Conservation (phyloP, 2,113 vertebrate species). For the Sminthopsis crassicaudata region DNA sequence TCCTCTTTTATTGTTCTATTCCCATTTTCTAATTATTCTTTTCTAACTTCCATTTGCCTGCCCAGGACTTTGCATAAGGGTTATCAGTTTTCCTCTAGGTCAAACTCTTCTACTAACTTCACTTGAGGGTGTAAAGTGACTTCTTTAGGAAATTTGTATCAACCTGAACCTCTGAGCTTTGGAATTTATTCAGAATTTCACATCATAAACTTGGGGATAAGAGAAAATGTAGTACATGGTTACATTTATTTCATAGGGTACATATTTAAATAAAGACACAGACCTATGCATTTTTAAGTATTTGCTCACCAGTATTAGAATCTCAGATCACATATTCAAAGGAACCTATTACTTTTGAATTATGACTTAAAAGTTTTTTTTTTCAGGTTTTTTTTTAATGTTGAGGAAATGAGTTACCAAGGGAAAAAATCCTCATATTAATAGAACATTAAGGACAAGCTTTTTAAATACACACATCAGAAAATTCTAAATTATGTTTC, state of each 20-base stretch:
- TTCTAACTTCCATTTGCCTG: not conserved
- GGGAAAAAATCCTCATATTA: constrained; percentile 41
- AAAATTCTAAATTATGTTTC: constrained; percentile 60
- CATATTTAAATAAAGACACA: constrained; percentile 53
- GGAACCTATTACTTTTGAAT: constrained; percentile 57
- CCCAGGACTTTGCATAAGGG: not conserved
- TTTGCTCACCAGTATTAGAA: constrained; percentile 49
- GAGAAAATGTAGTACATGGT: constrained; percentile 4
- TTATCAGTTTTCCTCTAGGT: not conserved
- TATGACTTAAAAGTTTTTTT: constrained; percentile 44
- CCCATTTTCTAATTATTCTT: not conserved
- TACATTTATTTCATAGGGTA: constrained; percentile 66
- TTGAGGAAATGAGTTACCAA: constrained; percentile 54
- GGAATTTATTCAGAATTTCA: constrained; percentile 49
- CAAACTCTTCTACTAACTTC: not conserved
- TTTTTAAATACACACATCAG: constrained; percentile 61
- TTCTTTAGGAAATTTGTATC: constrained; percentile 20
- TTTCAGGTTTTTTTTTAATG: constrained; percentile 36
- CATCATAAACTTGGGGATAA: constrained; percentile 46
- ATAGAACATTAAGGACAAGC: constrained; percentile 52
- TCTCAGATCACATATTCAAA: constrained; percentile 61
- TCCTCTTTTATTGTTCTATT: not conserved
- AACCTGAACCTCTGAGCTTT: constrained; percentile 38
- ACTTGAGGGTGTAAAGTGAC: not conserved
- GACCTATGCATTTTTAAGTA: constrained; percentile 59